Evolutionary conservation across 2,797 vertebrate species (phyloP), one percentile per base, ranked within the genome.

Genomic region (Stomatorhinus walkeri): DNA sequence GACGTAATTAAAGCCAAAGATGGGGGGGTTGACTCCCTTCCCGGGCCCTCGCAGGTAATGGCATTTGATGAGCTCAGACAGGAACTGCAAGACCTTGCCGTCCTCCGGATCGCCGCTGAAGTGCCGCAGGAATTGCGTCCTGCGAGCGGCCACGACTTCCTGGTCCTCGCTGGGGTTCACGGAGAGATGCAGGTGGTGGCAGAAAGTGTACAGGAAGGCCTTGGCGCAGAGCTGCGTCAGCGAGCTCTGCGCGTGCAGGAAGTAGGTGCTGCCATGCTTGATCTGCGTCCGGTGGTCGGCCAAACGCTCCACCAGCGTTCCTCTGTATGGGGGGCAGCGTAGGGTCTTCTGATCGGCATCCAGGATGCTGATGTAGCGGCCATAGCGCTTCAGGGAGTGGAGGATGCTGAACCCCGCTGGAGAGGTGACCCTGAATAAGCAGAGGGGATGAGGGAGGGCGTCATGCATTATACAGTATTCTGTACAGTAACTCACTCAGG

Each of bases 261-360:
- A 98, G 94, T 98, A 99, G 88, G 98, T 99, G 95, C 98, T 98
- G 43, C 98, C 98, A 0, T 96, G 95, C 90, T 97, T 97, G 94
- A 99, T 97, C 92, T 95, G 97, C 0, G 98, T 99, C 93, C 97
- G 97, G 92, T 98, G 98, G 94, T 99, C 97, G 0, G 98, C 97
- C 88, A 99, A 93, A 90, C 96, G 95, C 88, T 96, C 91, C 0
- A 99, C 94, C 76, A 99, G 90, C 0, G 92, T 91, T 87, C 98
- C 98, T 14, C 93, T 95, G 92, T 99, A 99, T 0, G 97, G 93
- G 0, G 98, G 98, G 84, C 97, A 98, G 91, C 97, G 97, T 9
- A 99, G 93, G 0, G 98, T 99, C 94, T 98, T 99, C 92, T 96
- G 97, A 95, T 99, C 98, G 0, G 96, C 95, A 0, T 99, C 98